These are phyloP conservation scores for Probaryconus sp. DNA, from an alignment of 1,140 invertebrate genomes.

Conservation along the genomic window DNA sequence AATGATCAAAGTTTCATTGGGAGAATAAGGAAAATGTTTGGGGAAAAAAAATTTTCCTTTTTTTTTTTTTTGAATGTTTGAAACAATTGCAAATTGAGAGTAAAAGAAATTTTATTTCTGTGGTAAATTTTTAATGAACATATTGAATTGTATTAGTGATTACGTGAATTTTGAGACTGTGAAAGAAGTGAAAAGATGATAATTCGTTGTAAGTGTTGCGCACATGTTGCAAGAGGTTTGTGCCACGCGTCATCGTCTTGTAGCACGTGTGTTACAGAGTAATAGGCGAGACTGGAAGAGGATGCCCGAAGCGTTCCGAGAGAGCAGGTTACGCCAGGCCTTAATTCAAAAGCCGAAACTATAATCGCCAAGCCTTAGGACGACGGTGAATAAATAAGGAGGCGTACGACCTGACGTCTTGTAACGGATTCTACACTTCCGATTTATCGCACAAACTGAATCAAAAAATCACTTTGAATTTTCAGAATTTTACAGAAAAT, in stretches of 20 bases:
- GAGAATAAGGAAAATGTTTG: too few relatives aligned
- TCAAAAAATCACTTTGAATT: constrained; percentile 6
- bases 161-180: too few relatives aligned
- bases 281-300: constrained; percentile 65
- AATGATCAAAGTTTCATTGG: too few relatives aligned
- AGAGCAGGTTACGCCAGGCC: constrained; percentile 64
- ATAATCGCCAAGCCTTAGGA: constrained; percentile 68
- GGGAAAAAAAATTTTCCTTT: too few relatives aligned
- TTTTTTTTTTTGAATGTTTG: too few relatives aligned
- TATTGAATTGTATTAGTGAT: too few relatives aligned
- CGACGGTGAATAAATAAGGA: constrained; percentile 68
- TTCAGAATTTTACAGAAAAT: too few relatives aligned
- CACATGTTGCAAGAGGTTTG: constrained; percentile 65
- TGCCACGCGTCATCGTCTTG: constrained; percentile 65
- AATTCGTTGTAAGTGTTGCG: constrained; percentile 13
- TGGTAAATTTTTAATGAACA: too few relatives aligned
- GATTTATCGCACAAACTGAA: too few relatives aligned
- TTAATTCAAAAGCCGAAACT: constrained; percentile 70
- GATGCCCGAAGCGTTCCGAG: constrained; percentile 65
- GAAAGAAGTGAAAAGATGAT: too few relatives aligned
- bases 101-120: too few relatives aligned
- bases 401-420: constrained; percentile 62
- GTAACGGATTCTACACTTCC: constrained; percentile 66
- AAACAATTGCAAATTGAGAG: too few relatives aligned
- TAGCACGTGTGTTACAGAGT: constrained; percentile 58